Evolutionary conservation across 2,113 vertebrate species (phyloP).

Genomic region (Alligator mississippiensis): DNA sequence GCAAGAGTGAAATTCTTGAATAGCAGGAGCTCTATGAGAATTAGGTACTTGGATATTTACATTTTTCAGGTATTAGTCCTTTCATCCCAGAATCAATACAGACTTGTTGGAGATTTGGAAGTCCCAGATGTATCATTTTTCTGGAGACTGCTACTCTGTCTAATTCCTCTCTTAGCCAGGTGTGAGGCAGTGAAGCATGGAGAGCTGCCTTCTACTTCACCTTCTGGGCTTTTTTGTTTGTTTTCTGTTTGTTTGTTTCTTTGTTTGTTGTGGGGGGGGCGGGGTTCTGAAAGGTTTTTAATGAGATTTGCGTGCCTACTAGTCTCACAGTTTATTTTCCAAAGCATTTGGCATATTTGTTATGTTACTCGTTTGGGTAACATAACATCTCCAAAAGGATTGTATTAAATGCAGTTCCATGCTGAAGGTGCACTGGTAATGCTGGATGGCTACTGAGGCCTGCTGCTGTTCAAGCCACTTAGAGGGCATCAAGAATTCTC

Average conservation of each 20-base stretch:
- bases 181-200: constrained; percentile 45
- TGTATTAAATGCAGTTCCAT: background rate
- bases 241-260: background rate
- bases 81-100: background rate
- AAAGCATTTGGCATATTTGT: background rate
- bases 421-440: background rate
- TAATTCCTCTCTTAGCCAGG: constrained; percentile 24
- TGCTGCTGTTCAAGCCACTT: background rate
- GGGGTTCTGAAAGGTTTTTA: background rate
- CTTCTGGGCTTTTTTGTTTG: background rate
- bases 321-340: constrained; percentile 42
- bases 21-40: background rate
- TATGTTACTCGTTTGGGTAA: background rate
- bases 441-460: constrained; percentile 40
- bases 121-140: background rate
- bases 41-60: background rate
- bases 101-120: background rate
- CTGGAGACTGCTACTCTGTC: background rate
- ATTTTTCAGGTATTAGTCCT: accelerated
- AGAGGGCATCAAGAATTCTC: background rate
- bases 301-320: constrained; percentile 29
- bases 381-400: constrained; percentile 7
- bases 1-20: background rate
- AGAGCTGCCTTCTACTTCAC: background rate
- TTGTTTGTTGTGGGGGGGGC: no score